phyloP scores from a whole-genome alignment of 2,797 vertebrate genomes.

The Mormyrops attenuatus region DNA sequence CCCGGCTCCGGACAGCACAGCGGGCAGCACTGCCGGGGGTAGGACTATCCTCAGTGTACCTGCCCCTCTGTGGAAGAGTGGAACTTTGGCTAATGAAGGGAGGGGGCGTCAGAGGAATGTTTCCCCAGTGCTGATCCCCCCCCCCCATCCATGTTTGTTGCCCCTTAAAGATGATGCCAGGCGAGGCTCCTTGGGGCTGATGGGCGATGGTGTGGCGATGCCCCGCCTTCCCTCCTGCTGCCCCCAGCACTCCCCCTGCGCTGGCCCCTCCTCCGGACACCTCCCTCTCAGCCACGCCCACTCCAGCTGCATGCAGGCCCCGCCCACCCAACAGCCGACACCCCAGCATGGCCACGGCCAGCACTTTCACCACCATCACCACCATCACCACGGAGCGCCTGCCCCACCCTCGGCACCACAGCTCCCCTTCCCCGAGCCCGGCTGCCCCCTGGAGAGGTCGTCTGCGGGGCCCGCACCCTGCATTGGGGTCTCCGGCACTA shows the following conservation, averaged over 20 bases:
- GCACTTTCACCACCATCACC: conserved; percentile 69
- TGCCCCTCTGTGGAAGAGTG: background rate
- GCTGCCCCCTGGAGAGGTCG: conserved; percentile 68
- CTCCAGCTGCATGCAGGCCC: conserved; percentile 82
- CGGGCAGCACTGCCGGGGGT: conserved; percentile 76
- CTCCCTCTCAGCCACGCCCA: conserved; percentile 80
- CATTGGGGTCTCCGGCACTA: conserved; percentile 56
- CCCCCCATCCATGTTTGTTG: conserved; percentile 24
- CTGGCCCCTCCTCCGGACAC: conserved; percentile 79
- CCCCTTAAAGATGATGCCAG: conserved; percentile 77
- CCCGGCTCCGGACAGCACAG: conserved; percentile 63
- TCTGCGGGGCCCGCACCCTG: conserved; percentile 62
- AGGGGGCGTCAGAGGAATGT: background rate
- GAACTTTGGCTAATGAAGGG: background rate
- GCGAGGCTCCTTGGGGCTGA: conserved; percentile 66
- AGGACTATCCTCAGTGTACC: conserved; percentile 32
- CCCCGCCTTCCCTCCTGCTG: conserved; percentile 94
- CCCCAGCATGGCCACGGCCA: conserved; percentile 65
- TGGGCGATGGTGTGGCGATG: conserved; percentile 78
- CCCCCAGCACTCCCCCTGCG: conserved; percentile 93
- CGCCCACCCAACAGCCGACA: conserved; percentile 64
- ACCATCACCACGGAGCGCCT: conserved; percentile 63
- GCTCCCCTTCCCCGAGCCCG: conserved; percentile 57
- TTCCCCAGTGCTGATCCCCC: background rate
- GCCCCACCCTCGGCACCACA: conserved; percentile 62